Evolutionary conservation across 1,140 invertebrate genomes (phyloP), one percentile per base, ranked within the genome.

Genomic region (Acarapis woodi): DNA sequence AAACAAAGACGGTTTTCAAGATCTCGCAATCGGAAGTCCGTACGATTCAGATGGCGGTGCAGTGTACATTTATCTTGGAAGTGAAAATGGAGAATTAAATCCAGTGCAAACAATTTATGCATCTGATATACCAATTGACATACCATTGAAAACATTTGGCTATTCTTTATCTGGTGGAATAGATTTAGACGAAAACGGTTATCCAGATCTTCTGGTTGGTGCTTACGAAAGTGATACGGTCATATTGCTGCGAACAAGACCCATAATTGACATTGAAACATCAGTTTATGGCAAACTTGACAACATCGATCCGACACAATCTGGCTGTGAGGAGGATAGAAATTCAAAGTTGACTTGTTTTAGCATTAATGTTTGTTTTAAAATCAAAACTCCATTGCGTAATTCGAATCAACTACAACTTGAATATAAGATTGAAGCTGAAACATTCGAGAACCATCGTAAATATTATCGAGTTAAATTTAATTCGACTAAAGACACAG

Each of bases 11-110:
- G 79, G 79, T 12, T 63, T 49, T 46, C 48, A 58, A 46, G 62
- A 97, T 60, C 71, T 97, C 44, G 82, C 75, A 6, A 79, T 96
- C 23, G 88, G 87, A 12, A 85, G 87, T 2, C 90, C 88, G 0
- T 96, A 93, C 47, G 85, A 64, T 19, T 65, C 73, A 33, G 76
- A 69, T 9, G 59, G 63, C 10, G 87, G 87, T 5, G 74, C 78
- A 0, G 77, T 97, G 2, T 96, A 87, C 55, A 78, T 96, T 41
- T 96, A 71, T 52, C 77, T 83, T 46, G 88, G 90, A 1, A 73
- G 76, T 0, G 57, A 59, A 6, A 51, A 62, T 1, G 76, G 77
- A 4, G 54, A 65, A 1, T 61, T 67, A 34, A 75, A 77, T 48
- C 67, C 68, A 35, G 71, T 76, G 1, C 80, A 87, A 57, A 67